Evolutionary conservation across 1,140 invertebrate species (phyloP).

Genomic region (Sminthurides bifidus): DNA sequence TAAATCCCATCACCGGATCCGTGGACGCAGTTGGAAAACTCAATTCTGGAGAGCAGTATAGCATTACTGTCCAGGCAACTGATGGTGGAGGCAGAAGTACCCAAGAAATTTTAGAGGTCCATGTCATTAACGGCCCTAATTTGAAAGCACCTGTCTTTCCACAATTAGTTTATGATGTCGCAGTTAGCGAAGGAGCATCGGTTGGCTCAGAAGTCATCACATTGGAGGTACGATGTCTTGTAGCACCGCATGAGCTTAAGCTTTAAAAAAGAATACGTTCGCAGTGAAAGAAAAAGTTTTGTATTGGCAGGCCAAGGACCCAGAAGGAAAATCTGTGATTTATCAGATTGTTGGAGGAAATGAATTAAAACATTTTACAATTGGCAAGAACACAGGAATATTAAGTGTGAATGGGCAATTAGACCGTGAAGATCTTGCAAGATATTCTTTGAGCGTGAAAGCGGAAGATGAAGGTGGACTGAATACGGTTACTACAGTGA

Average conservation of each 20-base stretch:
- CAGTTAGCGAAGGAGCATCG: slow-evolving; percentile 73
- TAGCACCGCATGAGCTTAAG: too few relatives aligned
- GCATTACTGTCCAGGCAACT: slow-evolving; percentile 58
- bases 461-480: slow-evolving; percentile 74
- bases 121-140: slow-evolving; percentile 68
- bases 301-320: slow-evolving; percentile 57
- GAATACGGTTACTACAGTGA: slow-evolving; percentile 65
- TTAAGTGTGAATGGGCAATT: slow-evolving; percentile 69
- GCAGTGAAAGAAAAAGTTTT: background rate
- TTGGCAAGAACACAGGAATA: slow-evolving; percentile 66
- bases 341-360: slow-evolving; percentile 77
- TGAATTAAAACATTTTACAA: slow-evolving; percentile 68
- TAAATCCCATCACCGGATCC: slow-evolving; percentile 63
- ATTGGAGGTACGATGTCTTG: slow-evolving; percentile 42
- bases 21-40: slow-evolving; percentile 54
- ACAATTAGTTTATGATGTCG: slow-evolving; percentile 65
- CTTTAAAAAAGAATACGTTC: background rate
- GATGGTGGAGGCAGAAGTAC: slow-evolving; percentile 40
- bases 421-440: slow-evolving; percentile 71
- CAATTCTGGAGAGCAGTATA: slow-evolving; percentile 74
- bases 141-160: slow-evolving; percentile 68
- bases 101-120: slow-evolving; percentile 72
- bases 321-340: slow-evolving; percentile 71
- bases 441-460: slow-evolving; percentile 69
- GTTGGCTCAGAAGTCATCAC: slow-evolving; percentile 70